Conservation (phyloP, 2,113 vertebrate species). For the Apteryx mantelli region DNA sequence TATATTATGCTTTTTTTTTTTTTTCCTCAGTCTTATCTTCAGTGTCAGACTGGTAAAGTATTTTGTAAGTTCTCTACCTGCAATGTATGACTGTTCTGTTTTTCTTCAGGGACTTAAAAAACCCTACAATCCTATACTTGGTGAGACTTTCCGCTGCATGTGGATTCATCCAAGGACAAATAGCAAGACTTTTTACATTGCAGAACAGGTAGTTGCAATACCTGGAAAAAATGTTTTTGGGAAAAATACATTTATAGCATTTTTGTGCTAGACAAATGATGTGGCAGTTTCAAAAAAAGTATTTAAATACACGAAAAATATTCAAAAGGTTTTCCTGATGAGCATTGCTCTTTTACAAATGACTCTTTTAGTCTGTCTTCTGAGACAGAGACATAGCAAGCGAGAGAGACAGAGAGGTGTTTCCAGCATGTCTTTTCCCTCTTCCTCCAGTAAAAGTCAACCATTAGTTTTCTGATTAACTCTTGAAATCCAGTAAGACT, state of each 20-base stretch:
- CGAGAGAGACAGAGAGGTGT: background rate
- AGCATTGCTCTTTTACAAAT: background rate
- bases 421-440: background rate
- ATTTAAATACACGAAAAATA: background rate
- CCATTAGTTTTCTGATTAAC: background rate
- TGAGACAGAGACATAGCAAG: background rate
- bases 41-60: background rate
- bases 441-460: background rate
- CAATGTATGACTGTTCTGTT: background rate
- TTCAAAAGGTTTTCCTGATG: background rate
- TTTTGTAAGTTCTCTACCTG: background rate
- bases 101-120: constrained; percentile 92
- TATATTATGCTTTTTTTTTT: background rate
- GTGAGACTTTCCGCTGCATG: constrained; percentile 95
- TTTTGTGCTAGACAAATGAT: background rate
- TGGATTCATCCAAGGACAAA: constrained; percentile 95
- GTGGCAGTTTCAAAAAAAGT: background rate
- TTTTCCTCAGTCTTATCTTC: background rate
- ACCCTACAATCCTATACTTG: constrained; percentile 98
- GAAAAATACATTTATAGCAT: background rate
- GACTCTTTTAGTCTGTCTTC: background rate
- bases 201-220: constrained; percentile 87
- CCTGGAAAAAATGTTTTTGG: background rate
- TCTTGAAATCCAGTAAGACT: background rate
- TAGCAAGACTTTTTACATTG: constrained; percentile 98